Conservation (phyloP, 2,888 invertebrate species). For the Eristalis intricaria region DNA sequence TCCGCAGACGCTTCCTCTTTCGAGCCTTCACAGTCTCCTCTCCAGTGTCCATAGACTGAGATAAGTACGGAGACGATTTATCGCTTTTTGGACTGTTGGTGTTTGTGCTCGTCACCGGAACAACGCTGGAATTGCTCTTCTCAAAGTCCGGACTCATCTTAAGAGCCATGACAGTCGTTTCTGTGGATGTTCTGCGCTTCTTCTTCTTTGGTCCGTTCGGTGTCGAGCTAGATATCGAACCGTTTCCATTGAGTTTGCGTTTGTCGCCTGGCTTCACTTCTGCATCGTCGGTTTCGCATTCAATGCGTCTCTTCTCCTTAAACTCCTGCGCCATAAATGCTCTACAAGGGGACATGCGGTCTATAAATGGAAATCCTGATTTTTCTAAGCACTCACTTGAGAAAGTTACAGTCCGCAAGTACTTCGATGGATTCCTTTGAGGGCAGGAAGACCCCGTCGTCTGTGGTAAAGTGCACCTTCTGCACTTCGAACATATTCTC, state of each 20-base stretch:
- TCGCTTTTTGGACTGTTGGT: too few species aligned
- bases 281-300: neutral
- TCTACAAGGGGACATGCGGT: neutral
- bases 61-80: neutral
- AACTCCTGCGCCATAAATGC: slow-evolving; percentile 4
- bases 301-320: neutral
- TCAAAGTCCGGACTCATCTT: neutral
- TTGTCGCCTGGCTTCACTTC: neutral
- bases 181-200: neutral
- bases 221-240: neutral
- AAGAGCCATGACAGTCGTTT: neutral
- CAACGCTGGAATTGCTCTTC: neutral
- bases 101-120: slow-evolving; percentile 11
- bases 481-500: slow-evolving; percentile 74
- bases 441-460: slow-evolving; percentile 74
- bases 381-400: slow-evolving; percentile 63
- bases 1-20: slow-evolving; percentile 38
- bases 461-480: slow-evolving; percentile 72
- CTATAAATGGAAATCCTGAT: neutral
- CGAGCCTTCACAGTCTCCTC: slow-evolving; percentile 31
- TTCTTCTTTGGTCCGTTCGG: neutral
- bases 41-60: neutral
- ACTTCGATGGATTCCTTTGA: slow-evolving; percentile 74
- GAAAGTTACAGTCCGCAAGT: slow-evolving; percentile 53
- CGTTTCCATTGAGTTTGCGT: neutral